Evolutionary conservation across 2,797 vertebrate species (phyloP).

Genomic region (Propithecus perrieri): DNA sequence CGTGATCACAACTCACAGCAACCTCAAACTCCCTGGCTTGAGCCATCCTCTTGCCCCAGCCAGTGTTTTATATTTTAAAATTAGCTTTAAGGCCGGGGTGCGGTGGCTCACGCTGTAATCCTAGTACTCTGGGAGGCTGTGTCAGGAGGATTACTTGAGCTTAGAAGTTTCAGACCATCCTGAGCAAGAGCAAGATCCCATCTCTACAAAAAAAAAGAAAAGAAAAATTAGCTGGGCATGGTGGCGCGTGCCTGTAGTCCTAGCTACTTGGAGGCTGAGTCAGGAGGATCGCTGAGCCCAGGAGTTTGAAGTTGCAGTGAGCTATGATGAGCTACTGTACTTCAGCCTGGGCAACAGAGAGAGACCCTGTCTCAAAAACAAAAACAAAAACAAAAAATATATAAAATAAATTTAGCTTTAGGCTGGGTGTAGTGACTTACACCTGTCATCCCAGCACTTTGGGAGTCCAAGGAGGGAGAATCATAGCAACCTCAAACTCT

Average conservation of each 20-base stretch:
- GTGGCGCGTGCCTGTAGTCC: neutral
- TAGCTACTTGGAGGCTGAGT: neutral
- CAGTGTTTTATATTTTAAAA: neutral
- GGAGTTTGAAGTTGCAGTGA: neutral
- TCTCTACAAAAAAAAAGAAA: no score
- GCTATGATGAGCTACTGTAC: neutral
- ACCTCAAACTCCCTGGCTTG: neutral
- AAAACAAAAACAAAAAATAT: neutral
- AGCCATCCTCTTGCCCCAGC: neutral
- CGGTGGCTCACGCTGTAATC: neutral
- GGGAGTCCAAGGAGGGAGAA: neutral
- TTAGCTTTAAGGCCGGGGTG: neutral
- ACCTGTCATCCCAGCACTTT: neutral
- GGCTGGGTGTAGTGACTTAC: neutral
- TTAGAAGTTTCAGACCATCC: neutral
- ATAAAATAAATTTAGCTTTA: neutral
- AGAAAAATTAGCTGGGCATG: neutral
- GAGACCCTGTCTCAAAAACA: no score
- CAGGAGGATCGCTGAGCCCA: neutral
- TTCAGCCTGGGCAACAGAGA: neutral
- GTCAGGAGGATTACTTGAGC: neutral
- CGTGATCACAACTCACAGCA: neutral
- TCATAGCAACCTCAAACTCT: neutral
- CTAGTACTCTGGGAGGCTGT: neutral
- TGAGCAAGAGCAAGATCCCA: neutral